Percentiles rank a stretch among this genome's conserved stretches.
phyloP scores from a whole-genome alignment of 2,797 vertebrate genomes.

The Aphelocoma californica region DNA sequence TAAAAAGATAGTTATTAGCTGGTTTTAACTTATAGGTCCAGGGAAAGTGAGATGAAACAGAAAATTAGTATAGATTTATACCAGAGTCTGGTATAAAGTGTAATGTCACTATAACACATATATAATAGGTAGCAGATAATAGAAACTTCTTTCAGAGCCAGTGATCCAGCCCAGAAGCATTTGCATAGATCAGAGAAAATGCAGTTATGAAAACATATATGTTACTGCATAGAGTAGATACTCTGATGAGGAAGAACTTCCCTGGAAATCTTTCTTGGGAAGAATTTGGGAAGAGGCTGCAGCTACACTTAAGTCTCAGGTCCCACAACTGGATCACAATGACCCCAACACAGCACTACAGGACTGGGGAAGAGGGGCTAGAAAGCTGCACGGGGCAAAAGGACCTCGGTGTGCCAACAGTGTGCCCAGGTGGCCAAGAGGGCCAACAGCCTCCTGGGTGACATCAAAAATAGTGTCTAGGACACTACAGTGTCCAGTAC shows the following conservation, averaged over 20 bases:
- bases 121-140: background rate
- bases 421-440: background rate
- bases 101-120: background rate
- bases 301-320: background rate
- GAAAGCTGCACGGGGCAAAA: background rate
- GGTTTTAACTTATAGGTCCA: background rate
- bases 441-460: background rate
- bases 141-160: background rate
- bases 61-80: background rate
- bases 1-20: background rate
- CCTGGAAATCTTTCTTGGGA: background rate
- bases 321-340: accelerated
- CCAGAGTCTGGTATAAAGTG: background rate
- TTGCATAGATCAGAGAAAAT: background rate
- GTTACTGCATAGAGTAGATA: background rate
- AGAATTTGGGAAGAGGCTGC: background rate
- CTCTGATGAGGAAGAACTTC: background rate
- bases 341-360: background rate
- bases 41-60: background rate
- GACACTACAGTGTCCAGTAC: background rate
- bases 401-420: background rate
- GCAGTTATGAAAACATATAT: background rate
- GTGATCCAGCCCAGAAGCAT: background rate
- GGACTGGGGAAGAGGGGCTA: background rate
- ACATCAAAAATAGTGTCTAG: background rate